These are phyloP conservation scores for Bombyx mori DNA, from an alignment of 1,140 invertebrate species.

Conservation along the genomic window ASM3026992v2 NC_085121.1:6290501-6291000, in stretches of 20 bases:
- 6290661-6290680: slow-evolving; percentile 27
- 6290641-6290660: slow-evolving; percentile 17
- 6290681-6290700: slow-evolving; percentile 31
- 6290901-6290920: slow-evolving; percentile 31
- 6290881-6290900: slow-evolving; percentile 34
- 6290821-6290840: slow-evolving; percentile 36
- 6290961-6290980: not conserved
- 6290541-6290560: slow-evolving; percentile 12
- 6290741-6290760: slow-evolving; percentile 38
- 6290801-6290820: slow-evolving; percentile 36
- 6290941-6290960: not conserved
- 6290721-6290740: slow-evolving; percentile 21
- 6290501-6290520: slow-evolving; percentile 10
- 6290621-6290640: slow-evolving; percentile 7
- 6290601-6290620: slow-evolving; percentile 8
- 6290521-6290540: slow-evolving; percentile 11
- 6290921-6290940: slow-evolving; percentile 27
- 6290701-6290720: slow-evolving; percentile 32
- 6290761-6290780: slow-evolving; percentile 27
- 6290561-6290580: slow-evolving; percentile 13
- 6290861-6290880: slow-evolving; percentile 52
- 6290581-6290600: slow-evolving; percentile 7
- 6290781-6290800: slow-evolving; percentile 21
- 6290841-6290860: slow-evolving; percentile 39
- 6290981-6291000: not conserved